phyloP scores from a whole-genome alignment of 2,797 vertebrate species.

The Kryptolebias ocellatus region DNA sequence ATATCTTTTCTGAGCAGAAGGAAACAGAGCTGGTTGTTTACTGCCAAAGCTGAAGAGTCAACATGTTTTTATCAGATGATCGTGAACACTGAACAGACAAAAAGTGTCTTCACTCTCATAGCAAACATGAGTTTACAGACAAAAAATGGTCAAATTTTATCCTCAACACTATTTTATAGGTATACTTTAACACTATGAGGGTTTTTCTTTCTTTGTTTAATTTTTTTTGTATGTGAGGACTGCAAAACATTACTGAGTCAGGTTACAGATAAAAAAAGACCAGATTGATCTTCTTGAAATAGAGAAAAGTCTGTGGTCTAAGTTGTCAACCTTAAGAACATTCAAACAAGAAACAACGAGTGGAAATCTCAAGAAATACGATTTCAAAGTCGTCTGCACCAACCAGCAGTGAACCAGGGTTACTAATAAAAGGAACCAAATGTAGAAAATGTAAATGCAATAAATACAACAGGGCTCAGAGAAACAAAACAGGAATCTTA shows the following conservation, averaged over 20 bases:
- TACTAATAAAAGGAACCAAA: no score
- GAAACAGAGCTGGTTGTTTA: slow-evolving; percentile 41
- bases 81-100: slow-evolving; percentile 13
- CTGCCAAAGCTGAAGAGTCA: slow-evolving; percentile 25
- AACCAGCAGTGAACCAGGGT: no score
- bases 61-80: slow-evolving; percentile 19
- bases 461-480: no score
- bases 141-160: slow-evolving; percentile 15
- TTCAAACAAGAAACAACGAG: slow-evolving; percentile 15
- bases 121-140: background rate
- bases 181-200: no score
- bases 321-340: slow-evolving; percentile 1
- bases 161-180: background rate
- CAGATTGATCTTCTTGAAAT: background rate
- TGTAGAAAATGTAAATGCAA: no score
- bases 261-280: background rate
- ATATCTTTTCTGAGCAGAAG: background rate
- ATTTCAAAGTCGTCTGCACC: no score
- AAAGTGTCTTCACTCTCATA: slow-evolving; percentile 25
- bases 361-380: no score
- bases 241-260: slow-evolving; percentile 1
- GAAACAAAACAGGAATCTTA: no score
- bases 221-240: background rate
- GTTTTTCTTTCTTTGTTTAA: no score
- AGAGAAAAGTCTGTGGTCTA: background rate